phyloP scores from a whole-genome alignment of 1,140 invertebrate species.

The Drosophila biarmipes region DNA sequence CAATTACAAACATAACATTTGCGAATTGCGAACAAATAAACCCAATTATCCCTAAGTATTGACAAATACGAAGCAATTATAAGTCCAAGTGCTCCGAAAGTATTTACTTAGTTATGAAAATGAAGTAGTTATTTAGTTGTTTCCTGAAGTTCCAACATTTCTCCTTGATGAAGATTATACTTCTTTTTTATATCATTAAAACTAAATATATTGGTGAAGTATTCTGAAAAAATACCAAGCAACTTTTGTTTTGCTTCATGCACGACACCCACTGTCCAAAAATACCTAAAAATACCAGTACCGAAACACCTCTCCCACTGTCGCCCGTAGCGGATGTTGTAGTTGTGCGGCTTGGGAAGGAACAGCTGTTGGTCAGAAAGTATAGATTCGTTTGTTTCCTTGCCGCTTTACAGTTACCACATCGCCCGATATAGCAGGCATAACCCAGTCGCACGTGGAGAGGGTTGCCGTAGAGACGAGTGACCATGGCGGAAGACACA shows the following conservation, averaged over 20 bases:
- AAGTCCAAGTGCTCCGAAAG: no score
- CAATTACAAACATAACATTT: no score
- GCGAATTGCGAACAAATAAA: no score
- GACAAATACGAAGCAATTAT: no score
- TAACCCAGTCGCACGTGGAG: conserved; percentile 22
- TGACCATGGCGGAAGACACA: conserved; percentile 51
- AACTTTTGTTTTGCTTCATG: no score
- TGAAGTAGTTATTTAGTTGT: no score
- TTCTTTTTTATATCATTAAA: no score
- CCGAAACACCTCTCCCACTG: conserved; percentile 1
- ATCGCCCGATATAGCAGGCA: conserved; percentile 15
- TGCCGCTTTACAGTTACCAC: conserved; percentile 40
- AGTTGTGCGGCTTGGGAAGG: conserved; percentile 35
- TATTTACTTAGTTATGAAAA: no score
- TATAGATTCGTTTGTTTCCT: conserved; percentile 27
- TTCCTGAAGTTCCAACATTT: no score
- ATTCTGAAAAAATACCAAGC: neutral
- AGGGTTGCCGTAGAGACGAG: conserved; percentile 8
- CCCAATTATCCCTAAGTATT: no score
- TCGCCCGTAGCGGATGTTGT: conserved; percentile 16
- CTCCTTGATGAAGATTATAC: no score
- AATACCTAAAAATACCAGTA: conserved; percentile 23
- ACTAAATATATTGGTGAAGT: no score
- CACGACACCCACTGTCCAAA: neutral
- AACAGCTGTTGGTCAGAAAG: conserved; percentile 40